Evolutionary conservation across 2,888 invertebrate genomes (phyloP), one percentile per base, ranked within the genome.

Genomic region (Perdita meconis): DNA sequence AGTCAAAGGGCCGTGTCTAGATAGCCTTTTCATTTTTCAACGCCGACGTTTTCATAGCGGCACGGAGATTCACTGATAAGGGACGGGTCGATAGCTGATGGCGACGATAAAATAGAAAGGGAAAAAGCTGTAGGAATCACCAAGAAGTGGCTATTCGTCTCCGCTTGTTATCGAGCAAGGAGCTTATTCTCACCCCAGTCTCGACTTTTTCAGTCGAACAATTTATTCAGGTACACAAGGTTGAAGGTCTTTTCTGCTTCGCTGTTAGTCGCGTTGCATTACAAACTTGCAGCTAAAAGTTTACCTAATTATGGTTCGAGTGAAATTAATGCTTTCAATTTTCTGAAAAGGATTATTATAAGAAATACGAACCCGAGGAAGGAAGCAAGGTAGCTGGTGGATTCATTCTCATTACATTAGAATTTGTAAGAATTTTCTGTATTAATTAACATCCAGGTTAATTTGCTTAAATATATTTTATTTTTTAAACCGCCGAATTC

Each of bases 21-120:
- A 70, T 63, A 51, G 59, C n/a, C 47, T 24, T 30, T 30, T 8
- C 65, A 73, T 80, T 80, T 78, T 65, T 78, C 80, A 73, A 44
- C 24, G 51, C 1, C 38, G 65, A 68, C 69, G 53, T 53, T 80
- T 78, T 59, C 63, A 73, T 74, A 66, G 59, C 19, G 12, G 13
- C 65, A 42, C 22, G 13, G 57, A 30, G 50, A 44, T 40, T 36
- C 51, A 38, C 36, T 30, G 72, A 76, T 60, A 80, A 72, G 65
- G 22, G 16, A 19, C 34, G 30, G 63, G 13, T 60, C 40, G 30
- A 70, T 81, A 75, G 30, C 69, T 75, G 69, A 72, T 51, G 57
- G 24, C 8, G 42, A 42, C 59, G 56, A 64, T 72, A 59, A 72
- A 51, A 13, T 24, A 13, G 57, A 53, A 51, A 59, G 12, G 22